phyloP scores from a whole-genome alignment of 2,888 invertebrate genomes.

The Agonopterix subpropinquella region DNA sequence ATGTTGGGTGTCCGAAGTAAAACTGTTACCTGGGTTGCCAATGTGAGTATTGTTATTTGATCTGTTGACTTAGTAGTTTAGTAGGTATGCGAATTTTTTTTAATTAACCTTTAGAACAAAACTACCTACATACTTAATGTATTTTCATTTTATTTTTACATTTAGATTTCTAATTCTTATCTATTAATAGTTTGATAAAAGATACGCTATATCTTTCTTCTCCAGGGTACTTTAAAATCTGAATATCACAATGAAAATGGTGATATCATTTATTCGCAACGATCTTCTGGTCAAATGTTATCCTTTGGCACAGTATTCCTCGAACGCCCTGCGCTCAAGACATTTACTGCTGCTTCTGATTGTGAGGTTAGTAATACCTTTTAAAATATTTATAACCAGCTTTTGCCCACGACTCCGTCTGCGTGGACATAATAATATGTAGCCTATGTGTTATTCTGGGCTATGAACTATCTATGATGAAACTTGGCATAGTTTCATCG shows the following conservation, averaged over 20 bases:
- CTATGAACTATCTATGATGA: too few relatives aligned
- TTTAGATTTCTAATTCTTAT: background rate
- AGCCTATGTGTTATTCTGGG: too few relatives aligned
- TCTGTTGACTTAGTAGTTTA: background rate
- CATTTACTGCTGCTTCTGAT: slow-evolving; percentile 40
- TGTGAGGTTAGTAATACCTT: slow-evolving; percentile 35
- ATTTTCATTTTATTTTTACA: background rate
- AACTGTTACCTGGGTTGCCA: slow-evolving; percentile 43
- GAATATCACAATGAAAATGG: slow-evolving; percentile 38
- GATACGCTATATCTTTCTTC: background rate
- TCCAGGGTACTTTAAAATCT: slow-evolving; percentile 39
- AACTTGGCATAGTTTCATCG: too few relatives aligned
- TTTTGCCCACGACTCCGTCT: too few relatives aligned
- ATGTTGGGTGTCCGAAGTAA: slow-evolving; percentile 43
- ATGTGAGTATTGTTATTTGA: slow-evolving; percentile 27
- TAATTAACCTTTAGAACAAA: background rate
- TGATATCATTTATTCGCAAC: slow-evolving; percentile 20
- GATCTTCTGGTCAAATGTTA: slow-evolving; percentile 32
- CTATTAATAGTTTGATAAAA: background rate
- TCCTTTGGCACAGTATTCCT: slow-evolving; percentile 36
- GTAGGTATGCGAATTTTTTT: background rate
- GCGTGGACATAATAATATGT: too few relatives aligned
- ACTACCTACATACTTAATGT: background rate
- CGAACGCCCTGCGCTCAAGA: slow-evolving; percentile 30
- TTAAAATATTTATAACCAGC: background rate